Evolutionary conservation across 2,797 vertebrate species (phyloP).

Genomic region (Neosilurus mollespiculum): DNA sequence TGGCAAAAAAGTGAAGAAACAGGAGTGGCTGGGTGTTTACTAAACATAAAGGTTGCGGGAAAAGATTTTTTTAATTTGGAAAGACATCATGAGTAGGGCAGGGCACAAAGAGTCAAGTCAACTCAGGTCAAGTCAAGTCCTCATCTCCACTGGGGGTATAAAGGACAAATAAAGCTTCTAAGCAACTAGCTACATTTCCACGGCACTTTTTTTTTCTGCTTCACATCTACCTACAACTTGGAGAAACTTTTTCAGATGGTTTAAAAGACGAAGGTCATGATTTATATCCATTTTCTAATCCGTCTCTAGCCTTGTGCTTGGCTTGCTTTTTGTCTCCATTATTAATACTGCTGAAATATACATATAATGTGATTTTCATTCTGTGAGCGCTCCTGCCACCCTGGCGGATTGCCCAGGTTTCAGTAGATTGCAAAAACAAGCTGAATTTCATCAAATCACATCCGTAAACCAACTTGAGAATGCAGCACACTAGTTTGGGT

Average conservation of each 20-base stretch:
- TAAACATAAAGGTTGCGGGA: neutral
- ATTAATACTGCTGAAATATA: conserved; percentile 40
- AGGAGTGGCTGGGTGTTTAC: neutral
- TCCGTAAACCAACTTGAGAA: conserved; percentile 47
- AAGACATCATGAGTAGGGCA: neutral
- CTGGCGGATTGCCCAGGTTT: conserved; percentile 43
- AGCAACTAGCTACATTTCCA: too few species aligned
- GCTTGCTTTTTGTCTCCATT: conserved; percentile 38
- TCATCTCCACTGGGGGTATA: too few species aligned
- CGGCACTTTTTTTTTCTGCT: neutral
- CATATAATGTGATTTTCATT: conserved; percentile 51
- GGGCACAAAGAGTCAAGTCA: neutral
- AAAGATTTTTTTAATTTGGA: neutral
- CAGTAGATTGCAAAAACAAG: conserved; percentile 31
- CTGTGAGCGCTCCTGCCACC: conserved; percentile 20
- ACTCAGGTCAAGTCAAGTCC: too few species aligned
- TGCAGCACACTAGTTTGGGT: neutral
- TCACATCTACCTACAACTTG: neutral
- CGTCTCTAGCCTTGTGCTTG: conserved; percentile 37
- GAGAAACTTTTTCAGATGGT: neutral
- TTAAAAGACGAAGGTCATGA: conserved; percentile 35
- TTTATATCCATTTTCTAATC: conserved; percentile 45
- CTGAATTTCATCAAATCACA: conserved; percentile 38
- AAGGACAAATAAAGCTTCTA: neutral
- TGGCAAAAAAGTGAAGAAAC: neutral